Conservation (phyloP, 2,888 invertebrate genomes). For the Epicampocera succincta region DNA sequence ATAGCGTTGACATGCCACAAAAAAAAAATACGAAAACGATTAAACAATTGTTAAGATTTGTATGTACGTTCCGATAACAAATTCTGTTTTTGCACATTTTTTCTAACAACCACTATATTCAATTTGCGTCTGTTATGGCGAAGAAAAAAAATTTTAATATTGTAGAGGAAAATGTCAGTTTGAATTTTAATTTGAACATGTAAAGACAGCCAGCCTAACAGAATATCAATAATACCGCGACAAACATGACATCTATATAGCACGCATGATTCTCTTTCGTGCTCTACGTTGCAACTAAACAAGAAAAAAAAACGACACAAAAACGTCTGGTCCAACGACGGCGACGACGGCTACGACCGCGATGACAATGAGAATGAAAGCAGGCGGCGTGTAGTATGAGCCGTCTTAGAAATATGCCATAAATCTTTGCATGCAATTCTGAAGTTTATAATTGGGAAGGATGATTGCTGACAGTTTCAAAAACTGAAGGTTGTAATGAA, state of each 20-base stretch:
- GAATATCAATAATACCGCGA: constrained; percentile 71
- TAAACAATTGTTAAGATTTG: constrained; percentile 47
- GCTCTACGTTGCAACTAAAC: constrained; percentile 27
- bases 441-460: constrained; percentile 24
- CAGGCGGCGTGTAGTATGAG: constrained; percentile 23
- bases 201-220: constrained; percentile 65
- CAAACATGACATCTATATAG: constrained; percentile 70
- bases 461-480: not conserved
- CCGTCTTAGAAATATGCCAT: constrained; percentile 9
- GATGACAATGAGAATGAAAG: constrained; percentile 26
- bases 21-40: constrained; percentile 18
- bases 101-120: constrained; percentile 1
- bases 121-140: constrained; percentile 31
- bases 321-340: constrained; percentile 26
- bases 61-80: constrained; percentile 47
- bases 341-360: constrained; percentile 1
- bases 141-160: not conserved
- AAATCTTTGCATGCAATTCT: constrained; percentile 33
- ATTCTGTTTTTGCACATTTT: constrained; percentile 7
- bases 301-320: not conserved
- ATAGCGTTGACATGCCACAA: constrained; percentile 49
- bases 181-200: constrained; percentile 58
- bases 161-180: constrained; percentile 53
- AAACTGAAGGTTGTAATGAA: not conserved
- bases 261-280: constrained; percentile 61